These are phyloP conservation scores for Centropus bengalensis DNA, from an alignment of 2,113 vertebrate genomes.

Conservation along the genomic window DNA sequence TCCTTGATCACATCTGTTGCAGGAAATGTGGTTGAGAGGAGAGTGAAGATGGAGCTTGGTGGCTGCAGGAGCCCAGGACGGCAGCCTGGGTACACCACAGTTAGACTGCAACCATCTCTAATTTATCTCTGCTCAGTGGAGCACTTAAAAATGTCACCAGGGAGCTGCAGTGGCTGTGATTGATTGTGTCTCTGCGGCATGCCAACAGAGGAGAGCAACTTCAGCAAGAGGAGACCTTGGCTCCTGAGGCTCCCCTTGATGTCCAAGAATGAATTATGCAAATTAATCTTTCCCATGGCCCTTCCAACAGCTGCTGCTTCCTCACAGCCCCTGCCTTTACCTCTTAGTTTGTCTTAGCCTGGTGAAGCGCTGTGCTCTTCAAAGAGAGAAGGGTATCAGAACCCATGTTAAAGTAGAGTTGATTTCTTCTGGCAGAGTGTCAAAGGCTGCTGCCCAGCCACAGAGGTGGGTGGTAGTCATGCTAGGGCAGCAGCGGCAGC, in stretches of 20 bases:
- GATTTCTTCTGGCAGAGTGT: neutral
- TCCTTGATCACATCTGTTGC: conserved; percentile 32
- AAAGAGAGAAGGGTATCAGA: neutral
- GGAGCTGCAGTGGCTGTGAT: conserved; percentile 27
- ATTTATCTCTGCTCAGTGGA: neutral
- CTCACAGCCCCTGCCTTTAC: neutral
- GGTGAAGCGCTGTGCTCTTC: neutral
- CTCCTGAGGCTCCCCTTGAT: conserved; percentile 53
- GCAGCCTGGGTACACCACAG: neutral
- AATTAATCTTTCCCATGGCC: conserved; percentile 7
- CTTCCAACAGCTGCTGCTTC: neutral
- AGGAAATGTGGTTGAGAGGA: neutral
- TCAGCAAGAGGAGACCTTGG: conserved; percentile 49
- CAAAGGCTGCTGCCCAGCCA: neutral
- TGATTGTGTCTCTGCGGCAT: neutral
- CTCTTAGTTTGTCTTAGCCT: neutral
- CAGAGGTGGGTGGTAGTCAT: neutral
- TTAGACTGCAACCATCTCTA: neutral
- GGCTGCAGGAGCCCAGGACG: neutral
- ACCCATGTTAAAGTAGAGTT: neutral
- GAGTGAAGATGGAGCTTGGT: neutral
- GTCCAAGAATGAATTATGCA: conserved; percentile 53
- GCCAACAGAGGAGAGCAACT: neutral
- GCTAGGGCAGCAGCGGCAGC: too few relatives aligned
- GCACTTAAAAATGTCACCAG: conserved; percentile 30